phyloP scores from a whole-genome alignment of 2,888 invertebrate species.

The Mellilla xanthometata region DNA sequence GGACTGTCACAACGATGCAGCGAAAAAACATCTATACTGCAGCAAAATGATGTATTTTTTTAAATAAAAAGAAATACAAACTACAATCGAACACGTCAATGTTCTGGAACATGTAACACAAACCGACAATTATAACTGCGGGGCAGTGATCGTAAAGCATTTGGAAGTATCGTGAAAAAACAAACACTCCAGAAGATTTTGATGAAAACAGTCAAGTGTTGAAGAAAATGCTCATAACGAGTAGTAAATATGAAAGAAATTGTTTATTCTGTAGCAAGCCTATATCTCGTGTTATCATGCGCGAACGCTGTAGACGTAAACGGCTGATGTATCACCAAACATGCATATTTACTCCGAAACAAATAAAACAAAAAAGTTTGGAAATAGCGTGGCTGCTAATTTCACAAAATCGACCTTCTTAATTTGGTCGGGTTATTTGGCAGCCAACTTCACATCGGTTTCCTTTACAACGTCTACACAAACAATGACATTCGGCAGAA shows the following conservation, averaged over 20 bases:
- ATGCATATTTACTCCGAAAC: not conserved
- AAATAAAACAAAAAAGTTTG: too few species aligned
- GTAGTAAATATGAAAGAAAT: not conserved
- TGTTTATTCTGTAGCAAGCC: not conserved
- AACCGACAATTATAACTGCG: not conserved
- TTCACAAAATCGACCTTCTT: too few species aligned
- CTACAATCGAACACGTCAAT: not conserved
- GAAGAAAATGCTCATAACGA: not conserved
- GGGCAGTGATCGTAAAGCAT: not conserved
- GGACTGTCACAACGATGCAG: not conserved
- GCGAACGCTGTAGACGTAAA: not conserved
- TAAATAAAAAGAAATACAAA: not conserved
- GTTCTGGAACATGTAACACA: not conserved
- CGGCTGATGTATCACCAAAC: not conserved
- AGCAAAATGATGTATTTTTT: constrained; percentile 2
- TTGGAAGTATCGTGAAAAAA: not conserved
- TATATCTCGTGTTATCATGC: too few species aligned
- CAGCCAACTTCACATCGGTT: too few species aligned
- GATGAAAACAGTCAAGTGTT: not conserved
- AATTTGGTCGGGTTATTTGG: too few species aligned
- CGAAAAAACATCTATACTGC: not conserved
- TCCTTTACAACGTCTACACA: too few species aligned
- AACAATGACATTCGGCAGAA: too few species aligned
- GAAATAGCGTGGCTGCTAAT: too few species aligned
- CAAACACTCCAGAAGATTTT: not conserved